Evolutionary conservation across 2,888 invertebrate genomes (phyloP), one percentile per base, ranked within the genome.

Genomic region (Coelinius sp.): DNA sequence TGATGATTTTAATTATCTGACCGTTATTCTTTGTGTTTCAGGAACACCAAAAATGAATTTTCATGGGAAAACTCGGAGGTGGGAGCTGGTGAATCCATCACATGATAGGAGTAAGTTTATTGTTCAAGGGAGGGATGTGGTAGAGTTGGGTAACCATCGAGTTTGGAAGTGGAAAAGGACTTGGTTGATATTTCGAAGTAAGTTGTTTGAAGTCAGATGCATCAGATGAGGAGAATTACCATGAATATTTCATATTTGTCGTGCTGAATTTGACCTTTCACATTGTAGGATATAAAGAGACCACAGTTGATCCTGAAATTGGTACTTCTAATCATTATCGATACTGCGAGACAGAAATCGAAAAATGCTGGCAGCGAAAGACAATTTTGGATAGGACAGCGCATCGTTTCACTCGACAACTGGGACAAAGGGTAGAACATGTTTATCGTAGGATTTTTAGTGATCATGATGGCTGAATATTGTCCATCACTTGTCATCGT

Each of bases 41-140:
- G 80, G 70, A 35, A 24, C 71, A 22, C 78, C 80, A 22, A 77
- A 73, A 59, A 80, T 89, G 7, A 87, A 86, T 64, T 84, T 88
- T 0, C 89, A 89, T 74, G 81, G 86, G 0, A 88, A 88, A 79
- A 85, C 88, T 12, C 80, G 81, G 5, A 82, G 88, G n/a, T 88
- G 86, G 4, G 46, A 80, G 25, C 80, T 84, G 56, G 79, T 86
- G 12, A 71, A 86, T 79, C 84, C 84, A 8, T 41, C 69, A 0
- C 41, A 74, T 22, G 78, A 79, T 53, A 76, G 87, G 7, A 88
- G 88, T 64, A 88, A 88, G 76, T 87, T 83, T 67, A 83, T 88
- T 7, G 82, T 83, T 20, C 74, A 80, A 31, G 83, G 87, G 1
- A 78, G 82, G 35, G 74, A 78, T 25, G 79, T 82, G 1, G 73